phyloP scores from a whole-genome alignment of 1,140 invertebrate species.

The Hesperophylax magnus region DNA sequence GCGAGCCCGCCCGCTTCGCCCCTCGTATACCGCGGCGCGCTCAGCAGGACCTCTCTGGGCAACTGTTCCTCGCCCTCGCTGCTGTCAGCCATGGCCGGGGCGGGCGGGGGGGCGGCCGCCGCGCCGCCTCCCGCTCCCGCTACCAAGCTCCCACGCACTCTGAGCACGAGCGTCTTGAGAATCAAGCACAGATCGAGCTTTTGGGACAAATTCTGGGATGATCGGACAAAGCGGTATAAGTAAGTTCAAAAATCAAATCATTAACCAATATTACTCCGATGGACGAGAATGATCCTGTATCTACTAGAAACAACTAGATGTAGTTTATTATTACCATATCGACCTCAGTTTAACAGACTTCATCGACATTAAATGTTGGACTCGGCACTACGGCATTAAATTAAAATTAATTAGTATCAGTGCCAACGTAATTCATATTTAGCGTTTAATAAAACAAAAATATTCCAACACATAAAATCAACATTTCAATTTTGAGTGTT shows the following conservation, averaged over 20 bases:
- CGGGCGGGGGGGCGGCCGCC: conserved; percentile 61
- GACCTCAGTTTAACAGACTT: too few species aligned
- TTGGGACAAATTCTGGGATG: conserved; percentile 87
- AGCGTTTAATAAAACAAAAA: too few species aligned
- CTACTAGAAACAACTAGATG: too few species aligned
- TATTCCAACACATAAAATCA: too few species aligned
- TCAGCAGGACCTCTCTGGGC: conserved; percentile 61
- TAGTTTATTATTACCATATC: too few species aligned
- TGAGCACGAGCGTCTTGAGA: conserved; percentile 83
- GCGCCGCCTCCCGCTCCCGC: conserved; percentile 64
- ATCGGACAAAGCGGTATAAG: conserved; percentile 72
- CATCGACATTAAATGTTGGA: too few species aligned
- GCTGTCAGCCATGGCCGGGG: conserved; percentile 70
- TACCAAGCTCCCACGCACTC: conserved; percentile 78
- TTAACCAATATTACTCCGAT: too few species aligned
- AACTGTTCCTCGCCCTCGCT: conserved; percentile 69
- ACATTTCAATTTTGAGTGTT: too few species aligned
- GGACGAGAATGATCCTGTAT: too few species aligned
- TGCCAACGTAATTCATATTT: too few species aligned
- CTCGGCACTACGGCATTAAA: too few species aligned
- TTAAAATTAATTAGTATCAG: too few species aligned
- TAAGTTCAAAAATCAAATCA: background rate
- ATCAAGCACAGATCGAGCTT: conserved; percentile 82
- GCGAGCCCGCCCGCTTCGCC: conserved; percentile 58
- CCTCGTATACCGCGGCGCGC: conserved; percentile 61